Evolutionary conservation across 1,140 invertebrate genomes (phyloP).

Genomic region (Arion vulgaris): DNA sequence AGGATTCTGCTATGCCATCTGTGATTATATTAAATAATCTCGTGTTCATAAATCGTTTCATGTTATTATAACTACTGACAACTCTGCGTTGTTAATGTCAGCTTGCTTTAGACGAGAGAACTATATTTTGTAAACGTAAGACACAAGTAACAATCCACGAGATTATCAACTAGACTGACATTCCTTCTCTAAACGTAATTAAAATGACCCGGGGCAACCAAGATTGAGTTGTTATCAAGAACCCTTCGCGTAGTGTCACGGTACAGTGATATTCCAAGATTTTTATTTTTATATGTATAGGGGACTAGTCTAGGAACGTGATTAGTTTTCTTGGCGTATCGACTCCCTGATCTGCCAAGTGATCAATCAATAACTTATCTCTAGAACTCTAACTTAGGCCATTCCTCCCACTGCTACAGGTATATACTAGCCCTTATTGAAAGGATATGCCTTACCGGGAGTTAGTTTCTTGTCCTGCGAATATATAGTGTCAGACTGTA

Average conservation of each 20-base stretch:
- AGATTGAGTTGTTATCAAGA: not conserved
- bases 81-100: no score
- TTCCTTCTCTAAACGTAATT: not conserved
- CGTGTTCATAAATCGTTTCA: no score
- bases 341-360: not conserved
- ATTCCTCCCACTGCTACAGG: not conserved
- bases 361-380: not conserved
- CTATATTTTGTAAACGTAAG: no score
- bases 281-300: not conserved
- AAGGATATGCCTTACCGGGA: not conserved
- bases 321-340: not conserved
- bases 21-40: no score
- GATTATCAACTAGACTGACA: no score
- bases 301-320: not conserved
- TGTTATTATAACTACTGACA: no score
- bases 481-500: not conserved
- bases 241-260: not conserved
- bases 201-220: not conserved
- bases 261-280: not conserved
- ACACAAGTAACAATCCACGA: no score
- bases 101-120: no score
- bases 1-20: no score
- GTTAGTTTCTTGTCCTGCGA: not conserved
- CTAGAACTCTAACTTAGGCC: not conserved
- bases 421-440: not conserved